Percentiles rank a stretch among this genome's conserved stretches.
These are phyloP conservation scores for Ferrisia virgata DNA, from an alignment of 2,888 invertebrate genomes.

Conservation along the genomic window DNA sequence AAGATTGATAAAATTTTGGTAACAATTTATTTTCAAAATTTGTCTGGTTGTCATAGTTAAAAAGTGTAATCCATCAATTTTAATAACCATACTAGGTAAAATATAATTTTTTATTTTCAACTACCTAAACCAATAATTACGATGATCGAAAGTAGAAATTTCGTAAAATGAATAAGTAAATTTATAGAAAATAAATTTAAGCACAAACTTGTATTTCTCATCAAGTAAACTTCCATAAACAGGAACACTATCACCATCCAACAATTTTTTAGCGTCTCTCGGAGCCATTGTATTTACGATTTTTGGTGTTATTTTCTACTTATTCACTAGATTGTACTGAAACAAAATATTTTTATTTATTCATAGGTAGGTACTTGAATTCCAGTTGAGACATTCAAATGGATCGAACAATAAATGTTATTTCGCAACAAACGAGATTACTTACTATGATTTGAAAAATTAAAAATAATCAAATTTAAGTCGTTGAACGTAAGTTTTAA, in stretches of 20 bases:
- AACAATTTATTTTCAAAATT: too few relatives aligned
- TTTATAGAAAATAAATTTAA: not conserved
- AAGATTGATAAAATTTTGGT: too few relatives aligned
- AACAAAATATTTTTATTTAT: not conserved
- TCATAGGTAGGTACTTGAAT: not conserved
- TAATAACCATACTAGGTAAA: too few relatives aligned
- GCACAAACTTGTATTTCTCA: conserved; percentile 1
- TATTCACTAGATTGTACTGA: not conserved
- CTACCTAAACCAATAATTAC: too few relatives aligned
- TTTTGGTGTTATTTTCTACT: not conserved
- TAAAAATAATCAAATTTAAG: too few relatives aligned
- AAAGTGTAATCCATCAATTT: too few relatives aligned
- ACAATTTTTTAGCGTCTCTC: not conserved
- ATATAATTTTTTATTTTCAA: too few relatives aligned
- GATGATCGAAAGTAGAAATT: not conserved
- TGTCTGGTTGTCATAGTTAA: too few relatives aligned
- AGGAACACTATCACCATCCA: not conserved
- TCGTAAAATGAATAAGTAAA: not conserved
- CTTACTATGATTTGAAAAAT: too few relatives aligned
- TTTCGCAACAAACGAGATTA: too few relatives aligned
- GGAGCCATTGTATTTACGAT: not conserved
- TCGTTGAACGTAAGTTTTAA: too few relatives aligned
- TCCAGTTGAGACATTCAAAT: not conserved
- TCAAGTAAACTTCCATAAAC: not conserved
- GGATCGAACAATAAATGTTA: too few relatives aligned